Evolutionary conservation across 2,888 invertebrate species (phyloP), one percentile per base, ranked within the genome.

Genomic region (Meghimatium bilineatum): DNA sequence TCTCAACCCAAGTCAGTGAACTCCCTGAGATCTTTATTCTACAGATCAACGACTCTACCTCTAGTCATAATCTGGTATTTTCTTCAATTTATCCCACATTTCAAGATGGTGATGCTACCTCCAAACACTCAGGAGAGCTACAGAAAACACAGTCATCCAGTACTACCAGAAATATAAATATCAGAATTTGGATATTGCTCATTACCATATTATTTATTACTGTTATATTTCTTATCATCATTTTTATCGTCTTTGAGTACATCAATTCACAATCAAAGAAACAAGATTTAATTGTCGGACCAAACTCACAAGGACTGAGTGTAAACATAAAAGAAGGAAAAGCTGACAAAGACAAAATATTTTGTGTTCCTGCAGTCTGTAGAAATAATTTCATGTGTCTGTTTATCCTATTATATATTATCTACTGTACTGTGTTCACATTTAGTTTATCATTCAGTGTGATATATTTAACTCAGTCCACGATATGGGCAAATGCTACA

Each of bases 391-490:
- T 87, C 87, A 67, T 90, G 89, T 5, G 88, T 66, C 75, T 88
- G 0, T 88, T 91, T 26, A 85, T 88, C 1, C 69, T 89, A 5
- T 85, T 92, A 36, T 91, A 92, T 77, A 80, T 91, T 10, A 69
- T 89, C 0, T 92, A 92, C 85, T 91, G 89, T 29, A 63, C 91
- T 12, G 80, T 92, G 49, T 91, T 92, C 85, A 90, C 92, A 29
- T 91, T 92, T 81, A 89, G 90, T 29, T 86, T 90, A 72, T 87
- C 90, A 34, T 89, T 91, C 76, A 89, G 89, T 12, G 69, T 92
- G n/a, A 86, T 93, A 17, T 91, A 91, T 81, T 66, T 90, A 32
- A 86, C 89, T 1, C 89, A 90, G 67, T 87, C 87, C 32, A 86
- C 89, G 12, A 83, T 87, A 8, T 82, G 90, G 74, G 82, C 86